Evolutionary conservation across 2,797 vertebrate genomes (phyloP).

Genomic region (Eleutherodactylus coqui): DNA sequence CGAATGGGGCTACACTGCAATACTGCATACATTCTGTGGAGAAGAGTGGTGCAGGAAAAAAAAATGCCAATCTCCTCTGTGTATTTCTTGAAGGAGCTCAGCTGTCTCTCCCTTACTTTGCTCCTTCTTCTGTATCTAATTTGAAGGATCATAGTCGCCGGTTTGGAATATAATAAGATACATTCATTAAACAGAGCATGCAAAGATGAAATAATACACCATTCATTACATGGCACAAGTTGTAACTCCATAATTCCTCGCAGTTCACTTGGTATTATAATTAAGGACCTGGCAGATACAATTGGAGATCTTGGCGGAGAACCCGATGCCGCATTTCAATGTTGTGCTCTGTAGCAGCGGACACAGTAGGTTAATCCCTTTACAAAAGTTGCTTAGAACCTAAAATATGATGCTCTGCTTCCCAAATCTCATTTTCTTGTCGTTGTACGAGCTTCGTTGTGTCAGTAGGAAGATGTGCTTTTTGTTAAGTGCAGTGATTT

Average conservation of each 20-base stretch:
- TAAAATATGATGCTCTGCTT: slow-evolving; percentile 21
- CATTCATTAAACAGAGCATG: slow-evolving; percentile 21
- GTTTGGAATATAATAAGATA: slow-evolving; percentile 23
- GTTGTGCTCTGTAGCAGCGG: not conserved
- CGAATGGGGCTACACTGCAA: too few species aligned
- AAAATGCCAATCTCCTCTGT: not conserved
- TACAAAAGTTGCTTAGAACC: slow-evolving; percentile 29
- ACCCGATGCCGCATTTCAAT: slow-evolving; percentile 2
- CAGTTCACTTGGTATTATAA: slow-evolving; percentile 37
- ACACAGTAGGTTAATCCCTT: slow-evolving; percentile 38
- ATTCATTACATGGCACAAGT: not conserved
- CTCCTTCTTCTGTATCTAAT: slow-evolving; percentile 25
- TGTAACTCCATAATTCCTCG: slow-evolving; percentile 9
- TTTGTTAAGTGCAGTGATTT: slow-evolving; percentile 18
- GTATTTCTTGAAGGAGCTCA: not conserved
- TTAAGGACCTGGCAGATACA: slow-evolving; percentile 26
- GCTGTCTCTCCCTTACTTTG: not conserved
- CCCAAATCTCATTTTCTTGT: slow-evolving; percentile 22
- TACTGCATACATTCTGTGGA: not conserved
- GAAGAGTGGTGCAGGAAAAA: too few species aligned
- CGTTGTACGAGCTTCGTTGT: not conserved
- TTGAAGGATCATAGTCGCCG: slow-evolving; percentile 11
- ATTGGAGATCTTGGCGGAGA: slow-evolving; percentile 1
- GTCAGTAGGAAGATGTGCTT: not conserved
- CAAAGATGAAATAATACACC: slow-evolving; percentile 3